Conservation (phyloP, 2,797 vertebrate species). For the Bufotes viridis region DNA sequence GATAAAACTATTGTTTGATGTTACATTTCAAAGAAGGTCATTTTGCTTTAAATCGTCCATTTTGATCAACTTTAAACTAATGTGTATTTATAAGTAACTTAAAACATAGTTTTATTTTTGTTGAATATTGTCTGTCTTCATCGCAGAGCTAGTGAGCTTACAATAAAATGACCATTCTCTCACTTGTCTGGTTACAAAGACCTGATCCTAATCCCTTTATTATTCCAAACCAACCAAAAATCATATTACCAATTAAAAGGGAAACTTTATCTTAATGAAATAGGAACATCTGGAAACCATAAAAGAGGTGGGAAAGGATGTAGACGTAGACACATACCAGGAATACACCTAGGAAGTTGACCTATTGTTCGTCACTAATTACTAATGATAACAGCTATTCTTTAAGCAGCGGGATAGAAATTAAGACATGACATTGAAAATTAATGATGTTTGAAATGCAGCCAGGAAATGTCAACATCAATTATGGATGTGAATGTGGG, state of each 20-base stretch:
- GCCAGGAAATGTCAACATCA: constrained; percentile 45
- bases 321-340: constrained; percentile 1
- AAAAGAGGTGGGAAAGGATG: constrained; percentile 36
- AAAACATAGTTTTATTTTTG: too few relatives aligned
- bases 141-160: neutral
- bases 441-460: constrained; percentile 15
- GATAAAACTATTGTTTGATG: too few relatives aligned
- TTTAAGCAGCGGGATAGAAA: neutral
- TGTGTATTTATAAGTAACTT: too few relatives aligned
- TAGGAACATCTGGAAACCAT: constrained; percentile 52
- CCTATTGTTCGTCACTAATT: constrained; percentile 24
- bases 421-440: constrained; percentile 5
- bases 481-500: constrained; percentile 31
- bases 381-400: constrained; percentile 7
- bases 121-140: neutral
- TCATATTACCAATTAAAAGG: constrained; percentile 57
- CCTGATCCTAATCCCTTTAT: constrained; percentile 50
- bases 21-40: too few relatives aligned
- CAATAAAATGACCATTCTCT: constrained; percentile 19
- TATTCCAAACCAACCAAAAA: constrained; percentile 43
- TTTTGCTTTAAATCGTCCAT: too few relatives aligned
- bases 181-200: constrained; percentile 33
- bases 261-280: constrained; percentile 51
- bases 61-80: too few relatives aligned
- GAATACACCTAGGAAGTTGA: constrained; percentile 32